Base-by-base conservation (phyloP, 2,888 invertebrate genomes). In the Caenorhabditis japonica region DNA sequence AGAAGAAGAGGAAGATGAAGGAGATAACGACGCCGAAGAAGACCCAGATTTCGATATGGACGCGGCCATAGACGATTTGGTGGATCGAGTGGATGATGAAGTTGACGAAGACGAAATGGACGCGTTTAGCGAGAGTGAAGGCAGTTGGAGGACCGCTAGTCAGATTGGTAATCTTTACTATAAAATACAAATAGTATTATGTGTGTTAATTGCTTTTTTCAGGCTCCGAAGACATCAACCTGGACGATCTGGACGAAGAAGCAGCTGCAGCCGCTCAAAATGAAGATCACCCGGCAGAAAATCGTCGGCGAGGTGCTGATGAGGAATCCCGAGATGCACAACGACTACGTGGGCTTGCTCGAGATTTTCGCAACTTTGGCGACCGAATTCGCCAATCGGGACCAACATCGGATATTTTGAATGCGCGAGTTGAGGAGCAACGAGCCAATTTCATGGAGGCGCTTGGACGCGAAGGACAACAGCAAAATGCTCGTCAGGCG, bases 31-130 rank as follows among this genome's bases (percentile, higher is more conserved):
- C 15, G 64, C 15, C 2, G 59, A 49, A 0, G 49, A 21, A 5
- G 61, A 61, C 34, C 47, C 64, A 15, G 64, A 75, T 17, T 70
- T 71, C 8, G 66, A 62, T 36, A 34, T 66, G n/a, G 71, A 25
- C 5, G 70, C 49, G n/a, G 71, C 51, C 30, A 41, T 56, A 7
- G 71, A 61, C 23, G 58, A 47, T 1, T 41, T 59, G 34, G 60
- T 59, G 19, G 51, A 55, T 19, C 58, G 19, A 4, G 72, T 68
- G 17, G 72, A 68, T 49, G 64, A 53, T 33, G 66, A 55, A 15
- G 43, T 66, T 13, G 74, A 58, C 21, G 72, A 68, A 15, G 43
- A 23, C 23, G 53, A 36, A 17, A 12, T 27, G 49, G 58, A 15
- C 39, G 19, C 33, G 17, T n/a, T n/a, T n/a, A n/a, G n/a, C n/a